Evolutionary conservation across 2,888 invertebrate genomes (phyloP).

Genomic region (Pammene fasciana): DNA sequence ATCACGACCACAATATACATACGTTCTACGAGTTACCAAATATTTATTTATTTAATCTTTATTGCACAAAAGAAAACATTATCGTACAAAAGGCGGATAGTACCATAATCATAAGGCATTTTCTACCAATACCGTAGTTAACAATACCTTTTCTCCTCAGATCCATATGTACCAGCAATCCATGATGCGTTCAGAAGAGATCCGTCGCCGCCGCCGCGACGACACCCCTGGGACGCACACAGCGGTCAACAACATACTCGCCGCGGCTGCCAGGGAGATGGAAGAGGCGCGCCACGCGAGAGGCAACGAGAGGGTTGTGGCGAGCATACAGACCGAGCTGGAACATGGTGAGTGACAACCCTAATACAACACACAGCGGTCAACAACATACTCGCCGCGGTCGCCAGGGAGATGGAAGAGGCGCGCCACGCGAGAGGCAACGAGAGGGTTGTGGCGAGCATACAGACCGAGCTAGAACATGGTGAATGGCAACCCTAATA

Average conservation of each 20-base stretch:
- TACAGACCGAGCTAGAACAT: conserved; percentile 75
- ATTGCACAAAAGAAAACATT: no score
- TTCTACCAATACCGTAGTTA: no score
- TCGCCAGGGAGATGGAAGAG: no score
- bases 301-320: conserved; percentile 58
- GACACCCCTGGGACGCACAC: conserved; percentile 74
- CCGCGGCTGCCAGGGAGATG: conserved; percentile 79
- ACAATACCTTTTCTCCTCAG: conserved; percentile 49
- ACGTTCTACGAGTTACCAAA: no score
- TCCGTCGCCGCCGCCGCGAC: conserved; percentile 73
- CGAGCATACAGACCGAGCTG: conserved; percentile 76
- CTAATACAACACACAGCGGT: no score
- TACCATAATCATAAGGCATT: no score
- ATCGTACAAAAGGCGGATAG: no score
- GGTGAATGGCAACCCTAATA: conserved; percentile 51
- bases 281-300: conserved; percentile 71
- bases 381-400: no score
- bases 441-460: conserved; percentile 65
- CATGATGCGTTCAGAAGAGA: conserved; percentile 79
- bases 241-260: conserved; percentile 78
- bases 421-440: no score
- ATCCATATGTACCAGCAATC: conserved; percentile 82
- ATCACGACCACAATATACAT: no score
- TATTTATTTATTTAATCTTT: no score
- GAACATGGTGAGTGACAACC: conserved; percentile 61